A percentile compares a stretch with the other conserved stretches of the same genome.
phyloP scores from a whole-genome alignment of 2,113 vertebrate species.

The Pantherophis guttatus region DNA sequence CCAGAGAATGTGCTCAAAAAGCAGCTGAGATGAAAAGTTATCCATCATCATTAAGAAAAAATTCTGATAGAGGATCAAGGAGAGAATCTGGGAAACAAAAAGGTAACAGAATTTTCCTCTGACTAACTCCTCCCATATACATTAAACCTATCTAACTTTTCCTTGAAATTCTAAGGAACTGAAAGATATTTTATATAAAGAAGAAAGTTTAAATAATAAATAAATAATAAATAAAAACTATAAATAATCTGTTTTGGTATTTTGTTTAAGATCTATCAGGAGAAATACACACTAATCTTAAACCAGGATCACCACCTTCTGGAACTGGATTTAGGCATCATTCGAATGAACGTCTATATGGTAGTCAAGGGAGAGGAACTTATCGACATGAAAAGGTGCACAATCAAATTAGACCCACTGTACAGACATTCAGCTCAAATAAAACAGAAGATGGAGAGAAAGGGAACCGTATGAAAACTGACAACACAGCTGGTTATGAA shows the following conservation, averaged over 20 bases:
- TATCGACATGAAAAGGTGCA: constrained; percentile 66
- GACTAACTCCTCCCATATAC: not conserved
- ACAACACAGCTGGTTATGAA: constrained; percentile 78
- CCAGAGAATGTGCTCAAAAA: constrained; percentile 84
- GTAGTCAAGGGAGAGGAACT: constrained; percentile 84
- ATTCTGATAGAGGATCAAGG: constrained; percentile 73
- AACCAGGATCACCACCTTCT: constrained; percentile 76
- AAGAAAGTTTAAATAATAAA: not conserved
- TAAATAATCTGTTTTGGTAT: not conserved
- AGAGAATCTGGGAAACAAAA: constrained; percentile 74
- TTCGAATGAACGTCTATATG: constrained; percentile 72
- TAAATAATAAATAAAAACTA: too few species aligned
- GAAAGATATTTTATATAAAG: not conserved
- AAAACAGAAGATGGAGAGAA: constrained; percentile 61
- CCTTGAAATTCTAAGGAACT: not conserved
- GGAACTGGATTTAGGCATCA: constrained; percentile 76
- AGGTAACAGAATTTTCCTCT: constrained; percentile 66
- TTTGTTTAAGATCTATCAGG: constrained; percentile 68
- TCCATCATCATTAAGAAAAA: constrained; percentile 72
- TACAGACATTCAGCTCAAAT: constrained; percentile 42
- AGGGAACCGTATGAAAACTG: constrained; percentile 51
- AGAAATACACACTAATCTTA: constrained; percentile 71
- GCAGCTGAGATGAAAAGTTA: constrained; percentile 76
- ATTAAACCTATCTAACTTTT: not conserved
- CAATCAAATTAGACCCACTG: constrained; percentile 56